Base-by-base conservation (phyloP, 2,113 vertebrate genomes). In the Lophura nycthemera region DNA sequence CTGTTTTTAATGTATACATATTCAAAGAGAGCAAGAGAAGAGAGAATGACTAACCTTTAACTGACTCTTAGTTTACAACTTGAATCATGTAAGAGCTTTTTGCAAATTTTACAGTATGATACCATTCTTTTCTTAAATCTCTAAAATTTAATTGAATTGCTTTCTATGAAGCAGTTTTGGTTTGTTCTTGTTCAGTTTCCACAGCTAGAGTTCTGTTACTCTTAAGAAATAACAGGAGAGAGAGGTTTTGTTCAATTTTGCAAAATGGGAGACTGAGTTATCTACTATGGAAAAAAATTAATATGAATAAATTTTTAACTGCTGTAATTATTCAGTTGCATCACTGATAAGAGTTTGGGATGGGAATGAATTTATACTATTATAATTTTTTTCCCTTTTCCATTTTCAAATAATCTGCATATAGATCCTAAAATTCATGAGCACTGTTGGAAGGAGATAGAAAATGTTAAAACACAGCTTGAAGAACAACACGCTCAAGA, bases 401-500 rank as follows among this genome's bases (percentile, higher is more conserved):
- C 5, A 0, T 6, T 15, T 67, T 70, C 61, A 66, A 61, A 88
- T 92, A 80, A 90, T 47, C 20, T 54, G 2, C 43, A 4, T 47
- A 5, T 38, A 96, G 96, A 92, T 83, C 63, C 60, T 76, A 65
- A 47, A 8, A 30, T 97, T 52, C 89, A 96, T 54, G 72, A 92
- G 8, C 88, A 79, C 38, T 91, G 61, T n/a, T 83, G 42, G 0
- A 74, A 96, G 92, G 97, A 98, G 34, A 52, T 93, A 7, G 95
- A 96, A 76, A 97, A 93, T 86, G 91, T 98, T 88, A 98, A 97
- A 96, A 93, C 64, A 5, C 97, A 96, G 29, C 97, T 98, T 86
- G 98, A 99, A 96, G 94, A 98, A 48, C 98, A 97, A 72, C 98
- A 99, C 84, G 59, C 92, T 71, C 96, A 97, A 81, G 98, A 99